These are phyloP conservation scores for Armadillidium nasatum DNA, from an alignment of 1,140 invertebrate species.

Conservation along the genomic window DNA sequence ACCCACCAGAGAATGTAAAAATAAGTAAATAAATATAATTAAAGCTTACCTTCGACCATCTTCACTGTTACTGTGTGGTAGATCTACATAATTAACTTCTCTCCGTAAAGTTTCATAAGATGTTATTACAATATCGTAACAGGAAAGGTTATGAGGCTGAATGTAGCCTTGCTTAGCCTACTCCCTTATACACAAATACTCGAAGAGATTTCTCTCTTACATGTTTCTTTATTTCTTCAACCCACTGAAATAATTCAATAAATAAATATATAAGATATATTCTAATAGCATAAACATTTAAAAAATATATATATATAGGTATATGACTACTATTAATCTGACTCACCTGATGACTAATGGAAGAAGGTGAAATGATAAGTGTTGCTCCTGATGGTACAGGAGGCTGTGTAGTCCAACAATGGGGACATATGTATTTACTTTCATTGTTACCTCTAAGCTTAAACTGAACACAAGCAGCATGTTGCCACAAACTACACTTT, in stretches of 20 bases:
- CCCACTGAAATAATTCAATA: constrained; percentile 58
- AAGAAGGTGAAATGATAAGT: constrained; percentile 66
- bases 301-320: constrained; percentile 6
- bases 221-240: constrained; percentile 66
- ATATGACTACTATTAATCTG: not conserved
- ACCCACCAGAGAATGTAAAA: no score
- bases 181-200: constrained; percentile 52
- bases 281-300: not conserved
- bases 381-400: constrained; percentile 59
- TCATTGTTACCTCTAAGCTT: constrained; percentile 48
- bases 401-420: constrained; percentile 58
- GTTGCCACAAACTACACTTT: constrained; percentile 58
- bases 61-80: constrained; percentile 54
- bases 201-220: constrained; percentile 53
- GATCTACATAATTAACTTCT: constrained; percentile 60
- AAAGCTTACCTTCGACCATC: constrained; percentile 45
- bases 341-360: constrained; percentile 55
- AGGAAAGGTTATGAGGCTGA: constrained; percentile 60
- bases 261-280: not conserved
- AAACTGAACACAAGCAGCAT: constrained; percentile 60
- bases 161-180: constrained; percentile 57
- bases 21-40: no score
- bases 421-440: constrained; percentile 58
- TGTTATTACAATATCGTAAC: constrained; percentile 70
- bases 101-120: constrained; percentile 62